A percentile compares a stretch with the other conserved stretches of the same genome.
phyloP scores from a whole-genome alignment of 1,140 invertebrate species.

The Cydia pomonella region DNA sequence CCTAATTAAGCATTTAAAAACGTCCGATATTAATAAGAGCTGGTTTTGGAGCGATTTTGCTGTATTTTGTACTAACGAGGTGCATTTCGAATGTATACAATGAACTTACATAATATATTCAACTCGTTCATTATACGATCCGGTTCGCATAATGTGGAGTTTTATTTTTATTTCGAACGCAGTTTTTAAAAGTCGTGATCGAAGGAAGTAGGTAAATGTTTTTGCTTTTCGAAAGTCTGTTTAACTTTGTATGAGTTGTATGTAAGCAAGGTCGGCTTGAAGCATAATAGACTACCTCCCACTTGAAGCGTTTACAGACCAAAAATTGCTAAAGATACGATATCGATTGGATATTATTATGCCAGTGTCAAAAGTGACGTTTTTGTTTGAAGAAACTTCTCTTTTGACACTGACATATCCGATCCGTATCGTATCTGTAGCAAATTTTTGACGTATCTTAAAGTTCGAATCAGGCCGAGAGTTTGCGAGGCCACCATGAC shows the following conservation, averaged over 20 bases:
- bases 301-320: neutral
- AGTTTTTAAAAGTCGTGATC: constrained; percentile 13
- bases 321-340: no score
- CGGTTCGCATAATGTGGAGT: constrained; percentile 2
- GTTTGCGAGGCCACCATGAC: no score
- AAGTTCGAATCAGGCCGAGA: no score
- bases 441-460: no score
- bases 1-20: constrained; percentile 23
- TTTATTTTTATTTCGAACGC: constrained; percentile 7
- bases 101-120: constrained; percentile 31
- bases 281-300: neutral
- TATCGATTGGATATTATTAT: no score
- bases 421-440: no score
- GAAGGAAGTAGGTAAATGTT: neutral
- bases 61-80: constrained; percentile 29
- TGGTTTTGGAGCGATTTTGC: constrained; percentile 16
- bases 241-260: neutral
- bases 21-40: constrained; percentile 3
- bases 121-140: constrained; percentile 18
- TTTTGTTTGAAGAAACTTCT: no score
- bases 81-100: constrained; percentile 20
- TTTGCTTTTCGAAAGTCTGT: neutral
- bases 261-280: no score
- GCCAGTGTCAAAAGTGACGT: no score
- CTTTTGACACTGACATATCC: no score